Base-by-base conservation (phyloP, 1,140 invertebrate genomes). In the Globodera rostochiensis region DNA sequence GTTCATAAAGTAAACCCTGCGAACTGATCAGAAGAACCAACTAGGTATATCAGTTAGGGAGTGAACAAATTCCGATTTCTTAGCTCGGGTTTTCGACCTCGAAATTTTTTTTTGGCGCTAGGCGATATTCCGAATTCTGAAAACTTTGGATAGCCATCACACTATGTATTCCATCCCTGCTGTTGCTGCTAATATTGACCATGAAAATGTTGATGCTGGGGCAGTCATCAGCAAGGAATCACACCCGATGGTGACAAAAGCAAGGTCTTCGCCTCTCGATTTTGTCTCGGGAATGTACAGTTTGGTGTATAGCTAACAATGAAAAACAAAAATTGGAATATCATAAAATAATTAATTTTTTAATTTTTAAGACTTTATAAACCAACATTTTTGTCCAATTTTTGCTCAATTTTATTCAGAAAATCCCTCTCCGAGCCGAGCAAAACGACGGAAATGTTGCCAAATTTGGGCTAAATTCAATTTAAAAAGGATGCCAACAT, bases 161-260 rank as follows among this genome's bases (percentile, higher is more conserved):
- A n/a, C n/a, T n/a, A n/a, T n/a, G 0, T 36, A 36, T 36, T 36
- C 36, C 36, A 36, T 36, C 36, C 36, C 36, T 36, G 36, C 2
- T 36, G 36, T 3, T 36, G 36, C 36, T 2, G 36, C 36, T 36
- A 1, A 36, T 36, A 76, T 76, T 49, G 45, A 77, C 76, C 76
- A 77, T 60, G 60, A 66, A 67, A 57, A 77, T 11, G 76, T 77
- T 11, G 76, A 77, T 4, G 76, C 49, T 19, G 76, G 69, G 7
- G 76, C 76, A 57, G 76, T 77, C 6, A 77, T 57, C 47, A 77
- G 47, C 46, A 77, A 46, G 46, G 76, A 66, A 67, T 77, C 49
- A 47, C 76, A 77, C 6, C n/a, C 49, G 11, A 67, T 67, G 11
- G 53, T 67, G 9, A n/a, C 53, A 60, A 77, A 67, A 36, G 45